A percentile compares a stretch with the other conserved stretches of the same genome.
Conservation (phyloP, 2,113 vertebrate genomes). For the Oncorhynchus gorbuscha region DNA sequence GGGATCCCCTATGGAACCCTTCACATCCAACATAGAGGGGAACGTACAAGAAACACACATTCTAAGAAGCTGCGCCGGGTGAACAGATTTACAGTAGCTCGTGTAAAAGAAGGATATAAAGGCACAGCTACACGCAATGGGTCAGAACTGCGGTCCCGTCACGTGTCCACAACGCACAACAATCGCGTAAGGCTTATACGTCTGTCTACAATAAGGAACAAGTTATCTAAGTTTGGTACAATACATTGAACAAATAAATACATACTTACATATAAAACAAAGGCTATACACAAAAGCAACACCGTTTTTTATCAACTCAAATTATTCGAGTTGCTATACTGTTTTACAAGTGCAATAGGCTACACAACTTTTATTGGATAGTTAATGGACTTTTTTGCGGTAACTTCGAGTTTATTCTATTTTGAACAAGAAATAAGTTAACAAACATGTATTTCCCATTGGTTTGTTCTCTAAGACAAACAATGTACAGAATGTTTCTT, state of each 20-base stretch:
- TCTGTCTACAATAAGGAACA: conserved; percentile 86
- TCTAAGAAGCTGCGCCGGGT: conserved; percentile 78
- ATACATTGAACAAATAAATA: conserved; percentile 89
- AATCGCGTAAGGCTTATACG: conserved; percentile 85
- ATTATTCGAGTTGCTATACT: conserved; percentile 37
- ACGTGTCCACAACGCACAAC: conserved; percentile 90
- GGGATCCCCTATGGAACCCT: conserved; percentile 81
- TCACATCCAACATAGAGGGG: conserved; percentile 66
- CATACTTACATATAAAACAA: conserved; percentile 75
- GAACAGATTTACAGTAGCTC: conserved; percentile 80
- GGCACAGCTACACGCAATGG: conserved; percentile 84
- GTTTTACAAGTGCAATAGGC: conserved; percentile 76
- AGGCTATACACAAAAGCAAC: conserved; percentile 73
- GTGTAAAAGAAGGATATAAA: conserved; percentile 86
- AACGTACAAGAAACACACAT: conserved; percentile 76
- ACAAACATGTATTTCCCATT: conserved; percentile 80
- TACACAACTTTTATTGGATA: conserved; percentile 81
- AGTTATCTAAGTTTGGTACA: conserved; percentile 87
- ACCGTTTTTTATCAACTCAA: conserved; percentile 10
- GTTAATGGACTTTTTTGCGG: conserved; percentile 78
- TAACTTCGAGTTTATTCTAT: conserved; percentile 81
- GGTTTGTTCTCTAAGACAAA: conserved; percentile 85
- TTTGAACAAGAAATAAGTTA: conserved; percentile 93
- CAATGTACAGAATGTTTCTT: conserved; percentile 84
- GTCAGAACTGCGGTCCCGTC: conserved; percentile 82